These are phyloP conservation scores for Lagopus leucura DNA, from an alignment of 2,113 vertebrate genomes.

Conservation along the genomic window DNA sequence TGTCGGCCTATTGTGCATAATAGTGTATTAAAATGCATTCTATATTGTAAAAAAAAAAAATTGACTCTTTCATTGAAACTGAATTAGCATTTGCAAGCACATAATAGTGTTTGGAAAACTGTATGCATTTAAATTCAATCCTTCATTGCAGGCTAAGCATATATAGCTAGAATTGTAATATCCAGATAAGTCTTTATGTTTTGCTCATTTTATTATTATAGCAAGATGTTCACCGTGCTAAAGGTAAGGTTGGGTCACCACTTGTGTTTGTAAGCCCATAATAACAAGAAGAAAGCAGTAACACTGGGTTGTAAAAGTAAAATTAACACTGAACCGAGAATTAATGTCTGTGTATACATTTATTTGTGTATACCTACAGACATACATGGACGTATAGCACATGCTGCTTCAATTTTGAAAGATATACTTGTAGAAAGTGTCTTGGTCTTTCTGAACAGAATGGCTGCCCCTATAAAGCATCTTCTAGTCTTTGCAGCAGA, in stretches of 20 bases:
- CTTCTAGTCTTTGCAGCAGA: neutral
- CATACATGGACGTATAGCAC: accelerated
- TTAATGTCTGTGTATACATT: neutral
- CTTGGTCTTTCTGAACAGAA: neutral
- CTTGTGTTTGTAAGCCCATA: neutral
- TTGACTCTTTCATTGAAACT: constrained; percentile 78
- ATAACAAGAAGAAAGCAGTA: neutral
- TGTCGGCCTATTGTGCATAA: constrained; percentile 74
- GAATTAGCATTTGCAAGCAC: constrained; percentile 85
- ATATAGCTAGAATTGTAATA: constrained; percentile 67
- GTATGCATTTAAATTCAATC: constrained; percentile 83
- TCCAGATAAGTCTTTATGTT: constrained; percentile 53
- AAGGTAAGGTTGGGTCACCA: neutral
- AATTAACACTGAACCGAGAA: neutral
- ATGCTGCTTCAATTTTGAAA: neutral
- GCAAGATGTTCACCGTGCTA: neutral
- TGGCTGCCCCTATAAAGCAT: neutral
- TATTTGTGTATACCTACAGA: neutral
- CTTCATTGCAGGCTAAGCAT: constrained; percentile 72
- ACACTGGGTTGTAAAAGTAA: neutral
- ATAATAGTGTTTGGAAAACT: constrained; percentile 82
- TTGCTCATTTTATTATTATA: constrained; percentile 38
- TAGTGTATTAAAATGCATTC: constrained; percentile 75
- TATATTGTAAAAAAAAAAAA: constrained; percentile 76
- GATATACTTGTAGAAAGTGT: neutral